Conservation (phyloP, 2,888 invertebrate species). For the Cistogaster globosa region DNA sequence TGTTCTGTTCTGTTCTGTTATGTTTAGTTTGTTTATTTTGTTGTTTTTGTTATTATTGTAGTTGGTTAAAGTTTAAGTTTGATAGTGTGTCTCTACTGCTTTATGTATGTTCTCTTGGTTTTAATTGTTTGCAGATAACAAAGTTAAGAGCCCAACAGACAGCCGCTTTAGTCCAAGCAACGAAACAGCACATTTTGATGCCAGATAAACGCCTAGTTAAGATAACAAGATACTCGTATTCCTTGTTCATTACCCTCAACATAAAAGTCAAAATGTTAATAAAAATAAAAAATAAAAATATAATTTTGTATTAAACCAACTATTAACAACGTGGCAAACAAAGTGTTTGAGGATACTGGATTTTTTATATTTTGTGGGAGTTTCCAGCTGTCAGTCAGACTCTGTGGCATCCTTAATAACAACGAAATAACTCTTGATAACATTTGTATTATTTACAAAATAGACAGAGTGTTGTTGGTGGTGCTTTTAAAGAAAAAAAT, state of each 20-base stretch:
- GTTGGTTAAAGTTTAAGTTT: constrained; percentile 8
- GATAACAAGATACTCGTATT: constrained; percentile 58
- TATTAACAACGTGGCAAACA: constrained; percentile 50
- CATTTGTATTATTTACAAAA: constrained; percentile 39
- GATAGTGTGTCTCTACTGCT: constrained; percentile 40
- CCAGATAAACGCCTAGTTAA: constrained; percentile 65
- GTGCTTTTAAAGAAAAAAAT: neutral
- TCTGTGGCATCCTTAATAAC: constrained; percentile 70
- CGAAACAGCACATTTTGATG: constrained; percentile 43
- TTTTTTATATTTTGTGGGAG: constrained; percentile 62
- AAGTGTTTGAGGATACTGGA: constrained; percentile 62
- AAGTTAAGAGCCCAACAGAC: constrained; percentile 62
- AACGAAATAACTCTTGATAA: constrained; percentile 32
- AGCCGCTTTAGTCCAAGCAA: neutral
- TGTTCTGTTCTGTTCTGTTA: neutral
- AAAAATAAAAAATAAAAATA: constrained; percentile 15
- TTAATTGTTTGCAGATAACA: constrained; percentile 71
- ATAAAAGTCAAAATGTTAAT: constrained; percentile 45
- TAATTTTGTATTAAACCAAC: constrained; percentile 43
- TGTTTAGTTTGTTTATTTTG: neutral
- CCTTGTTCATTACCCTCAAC: constrained; percentile 6
- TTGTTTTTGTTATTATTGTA: constrained; percentile 7
- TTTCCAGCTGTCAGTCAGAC: constrained; percentile 71
- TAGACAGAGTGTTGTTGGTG: constrained; percentile 2
- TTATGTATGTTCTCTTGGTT: constrained; percentile 60